Conservation (phyloP, 1,140 invertebrate genomes). For the Magallana angulata region DNA sequence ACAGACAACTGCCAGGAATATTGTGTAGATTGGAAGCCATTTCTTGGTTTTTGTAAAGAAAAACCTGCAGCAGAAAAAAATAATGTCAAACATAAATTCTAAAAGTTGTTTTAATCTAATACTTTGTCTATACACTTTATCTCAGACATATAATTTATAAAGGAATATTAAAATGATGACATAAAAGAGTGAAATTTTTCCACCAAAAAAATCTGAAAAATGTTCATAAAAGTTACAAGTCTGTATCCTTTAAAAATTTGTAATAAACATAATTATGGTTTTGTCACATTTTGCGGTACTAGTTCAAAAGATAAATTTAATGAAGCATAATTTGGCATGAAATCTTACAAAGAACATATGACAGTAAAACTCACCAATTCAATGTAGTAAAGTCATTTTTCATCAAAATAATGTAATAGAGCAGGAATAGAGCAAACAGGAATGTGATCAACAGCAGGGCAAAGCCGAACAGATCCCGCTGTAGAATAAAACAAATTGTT, state of each 20-base stretch:
- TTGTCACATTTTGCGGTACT: too few species aligned
- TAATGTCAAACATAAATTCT: background rate
- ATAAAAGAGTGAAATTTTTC: too few species aligned
- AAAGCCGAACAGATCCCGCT: conserved; percentile 70
- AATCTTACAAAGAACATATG: too few species aligned
- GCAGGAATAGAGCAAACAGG: conserved; percentile 64
- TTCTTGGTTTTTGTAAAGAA: conserved; percentile 58
- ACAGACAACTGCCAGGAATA: conserved; percentile 61
- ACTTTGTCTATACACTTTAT: too few species aligned
- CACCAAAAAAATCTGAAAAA: too few species aligned
- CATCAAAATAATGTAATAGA: conserved; percentile 71
- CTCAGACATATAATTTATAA: too few species aligned
- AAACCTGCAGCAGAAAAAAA: conserved; percentile 61
- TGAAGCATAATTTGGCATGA: too few species aligned
- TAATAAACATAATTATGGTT: too few species aligned
- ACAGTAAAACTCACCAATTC: conserved; percentile 65
- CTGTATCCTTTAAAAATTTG: too few species aligned
- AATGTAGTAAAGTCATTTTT: conserved; percentile 67
- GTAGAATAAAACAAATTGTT: background rate
- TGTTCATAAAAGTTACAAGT: too few species aligned
- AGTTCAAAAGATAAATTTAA: too few species aligned
- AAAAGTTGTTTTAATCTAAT: background rate
- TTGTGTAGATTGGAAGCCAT: conserved; percentile 64
- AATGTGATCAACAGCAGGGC: conserved; percentile 62
- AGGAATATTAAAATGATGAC: too few species aligned